Evolutionary conservation across 2,888 invertebrate species (phyloP).

Genomic region (Apodemia hepburni): DNA sequence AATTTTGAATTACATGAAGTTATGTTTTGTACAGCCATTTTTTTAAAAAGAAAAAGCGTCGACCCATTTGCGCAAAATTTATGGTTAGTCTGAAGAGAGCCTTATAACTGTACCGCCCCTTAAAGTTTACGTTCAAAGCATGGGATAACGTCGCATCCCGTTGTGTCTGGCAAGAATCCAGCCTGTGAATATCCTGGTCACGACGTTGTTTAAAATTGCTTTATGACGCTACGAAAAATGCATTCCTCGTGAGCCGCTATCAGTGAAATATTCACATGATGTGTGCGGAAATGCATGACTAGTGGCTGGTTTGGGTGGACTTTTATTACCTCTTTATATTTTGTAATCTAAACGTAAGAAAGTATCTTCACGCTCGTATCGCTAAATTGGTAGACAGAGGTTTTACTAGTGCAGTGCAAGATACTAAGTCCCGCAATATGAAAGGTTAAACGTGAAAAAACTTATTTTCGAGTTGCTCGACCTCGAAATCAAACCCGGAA

Average conservation of each 20-base stretch:
- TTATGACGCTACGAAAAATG: slow-evolving; percentile 30
- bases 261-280: slow-evolving; percentile 21
- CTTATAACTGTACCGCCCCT: slow-evolving; percentile 8
- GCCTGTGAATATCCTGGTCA: slow-evolving; percentile 28
- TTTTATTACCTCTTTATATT: not conserved
- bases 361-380: too few species aligned
- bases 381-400: too few species aligned
- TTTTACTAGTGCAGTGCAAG: too few species aligned
- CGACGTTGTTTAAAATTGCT: slow-evolving; percentile 29
- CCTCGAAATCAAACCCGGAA: too few species aligned
- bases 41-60: not conserved
- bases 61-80: not conserved
- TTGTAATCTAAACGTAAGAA: too few species aligned
- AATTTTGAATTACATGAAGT: not conserved
- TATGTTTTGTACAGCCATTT: not conserved
- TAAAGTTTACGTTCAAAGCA: slow-evolving; percentile 37
- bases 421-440: too few species aligned
- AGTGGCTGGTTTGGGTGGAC: not conserved
- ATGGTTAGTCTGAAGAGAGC: not conserved
- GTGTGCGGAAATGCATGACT: slow-evolving; percentile 17
- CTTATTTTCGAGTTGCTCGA: too few species aligned
- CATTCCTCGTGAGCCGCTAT: slow-evolving; percentile 23
- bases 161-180: slow-evolving; percentile 28
- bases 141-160: slow-evolving; percentile 24
- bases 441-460: too few species aligned